Conservation (phyloP, 2,888 invertebrate species). For the Chydorus sphaericus region DNA sequence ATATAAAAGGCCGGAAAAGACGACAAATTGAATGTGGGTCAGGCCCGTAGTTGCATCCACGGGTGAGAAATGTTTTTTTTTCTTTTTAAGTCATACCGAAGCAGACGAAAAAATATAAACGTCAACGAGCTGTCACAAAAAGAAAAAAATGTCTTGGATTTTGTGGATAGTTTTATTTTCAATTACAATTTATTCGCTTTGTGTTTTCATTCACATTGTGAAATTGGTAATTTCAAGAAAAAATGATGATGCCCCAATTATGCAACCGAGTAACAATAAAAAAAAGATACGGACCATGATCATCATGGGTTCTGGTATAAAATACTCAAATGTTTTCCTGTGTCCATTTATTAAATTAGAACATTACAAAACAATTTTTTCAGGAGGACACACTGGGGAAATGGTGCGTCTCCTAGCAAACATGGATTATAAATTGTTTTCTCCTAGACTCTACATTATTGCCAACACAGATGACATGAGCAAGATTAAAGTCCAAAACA, state of each 20-base stretch:
- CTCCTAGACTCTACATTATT: conserved; percentile 59
- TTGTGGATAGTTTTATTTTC: no score
- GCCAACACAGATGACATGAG: conserved; percentile 67
- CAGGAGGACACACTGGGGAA: conserved; percentile 92
- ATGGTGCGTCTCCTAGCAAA: conserved; percentile 56
- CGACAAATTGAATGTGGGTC: no score
- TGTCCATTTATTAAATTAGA: neutral
- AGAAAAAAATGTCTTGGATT: no score
- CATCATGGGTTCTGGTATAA: conserved; percentile 13
- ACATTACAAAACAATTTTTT: neutral
- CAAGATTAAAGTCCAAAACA: conserved; percentile 41
- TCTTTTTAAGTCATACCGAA: no score
- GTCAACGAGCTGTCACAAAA: no score
- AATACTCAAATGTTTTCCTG: neutral
- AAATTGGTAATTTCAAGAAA: neutral
- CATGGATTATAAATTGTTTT: conserved; percentile 46
- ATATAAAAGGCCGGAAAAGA: no score
- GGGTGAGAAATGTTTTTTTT: no score
- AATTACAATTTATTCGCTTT: neutral
- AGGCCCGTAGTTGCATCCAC: no score
- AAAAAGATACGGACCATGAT: neutral
- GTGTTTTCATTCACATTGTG: neutral
- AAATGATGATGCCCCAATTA: neutral
- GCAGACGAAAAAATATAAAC: no score
- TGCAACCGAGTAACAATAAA: neutral